These are phyloP conservation scores for Seriola quinqueradiata DNA, from an alignment of 2,113 vertebrate genomes.

Conservation along the genomic window DNA sequence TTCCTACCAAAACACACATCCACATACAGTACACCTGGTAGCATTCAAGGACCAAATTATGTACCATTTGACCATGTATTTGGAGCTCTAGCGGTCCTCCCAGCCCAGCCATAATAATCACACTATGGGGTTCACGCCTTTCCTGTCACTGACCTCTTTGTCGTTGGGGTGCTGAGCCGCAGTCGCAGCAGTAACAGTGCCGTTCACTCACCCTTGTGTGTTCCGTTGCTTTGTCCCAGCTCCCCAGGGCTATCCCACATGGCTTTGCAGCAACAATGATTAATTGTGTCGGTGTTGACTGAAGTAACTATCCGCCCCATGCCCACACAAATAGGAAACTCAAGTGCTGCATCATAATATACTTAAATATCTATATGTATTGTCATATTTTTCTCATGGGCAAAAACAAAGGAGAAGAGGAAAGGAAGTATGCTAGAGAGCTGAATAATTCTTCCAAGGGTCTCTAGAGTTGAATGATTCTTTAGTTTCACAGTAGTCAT, in stretches of 20 bases:
- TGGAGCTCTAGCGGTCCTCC: constrained; percentile 38
- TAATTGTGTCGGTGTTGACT: constrained; percentile 65
- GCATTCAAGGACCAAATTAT: constrained; percentile 24
- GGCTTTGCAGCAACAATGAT: constrained; percentile 62
- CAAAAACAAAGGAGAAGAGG: constrained; percentile 11
- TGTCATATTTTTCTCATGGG: constrained; percentile 2
- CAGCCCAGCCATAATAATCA: constrained; percentile 67
- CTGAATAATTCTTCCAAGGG: constrained; percentile 20
- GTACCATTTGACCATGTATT: constrained; percentile 45
- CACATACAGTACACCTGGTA: not conserved
- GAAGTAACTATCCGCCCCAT: constrained; percentile 48
- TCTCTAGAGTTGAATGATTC: constrained; percentile 31
- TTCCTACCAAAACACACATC: not conserved
- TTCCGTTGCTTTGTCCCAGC: constrained; percentile 51
- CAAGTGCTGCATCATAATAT: constrained; percentile 23
- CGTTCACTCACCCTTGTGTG: constrained; percentile 44
- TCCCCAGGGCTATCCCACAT: constrained; percentile 36
- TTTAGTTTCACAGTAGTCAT: constrained; percentile 32
- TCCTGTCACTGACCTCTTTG: constrained; percentile 60
- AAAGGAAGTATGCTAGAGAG: constrained; percentile 5
- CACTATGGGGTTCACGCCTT: constrained; percentile 50
- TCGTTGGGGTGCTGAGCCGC: constrained; percentile 34
- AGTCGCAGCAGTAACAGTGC: constrained; percentile 42
- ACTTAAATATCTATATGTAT: constrained; percentile 21
- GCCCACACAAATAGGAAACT: constrained; percentile 16